Conservation (phyloP, 2,888 invertebrate genomes). For the Pachycephus smyrnensis region DNA sequence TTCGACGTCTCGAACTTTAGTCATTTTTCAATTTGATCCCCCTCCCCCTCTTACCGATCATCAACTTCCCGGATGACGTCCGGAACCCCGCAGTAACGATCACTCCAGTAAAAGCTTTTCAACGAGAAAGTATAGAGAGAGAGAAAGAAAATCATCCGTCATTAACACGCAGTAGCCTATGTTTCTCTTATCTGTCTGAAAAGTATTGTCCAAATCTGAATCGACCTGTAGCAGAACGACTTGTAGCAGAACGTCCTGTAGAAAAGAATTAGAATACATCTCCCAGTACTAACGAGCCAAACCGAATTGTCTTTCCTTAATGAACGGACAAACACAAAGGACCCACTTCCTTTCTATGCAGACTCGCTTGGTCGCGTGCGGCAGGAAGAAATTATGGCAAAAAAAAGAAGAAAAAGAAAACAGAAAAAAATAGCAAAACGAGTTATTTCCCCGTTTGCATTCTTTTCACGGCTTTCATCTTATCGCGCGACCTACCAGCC, state of each 20-base stretch:
- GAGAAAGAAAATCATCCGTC: not conserved
- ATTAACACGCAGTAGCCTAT: not conserved
- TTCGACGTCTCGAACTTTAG: not conserved
- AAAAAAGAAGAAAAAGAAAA: not conserved
- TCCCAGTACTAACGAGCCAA: no score
- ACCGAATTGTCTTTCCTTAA: no score
- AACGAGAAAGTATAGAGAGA: no score
- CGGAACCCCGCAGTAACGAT: not conserved
- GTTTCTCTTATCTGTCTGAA: not conserved
- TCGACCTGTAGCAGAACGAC: not conserved
- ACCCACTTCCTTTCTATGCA: not conserved
- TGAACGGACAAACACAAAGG: no score
- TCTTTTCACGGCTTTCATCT: no score
- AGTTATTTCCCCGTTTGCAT: not conserved
- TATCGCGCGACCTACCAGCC: no score
- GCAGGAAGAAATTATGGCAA: no score
- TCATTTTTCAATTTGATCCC: not conserved
- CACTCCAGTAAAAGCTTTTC: not conserved
- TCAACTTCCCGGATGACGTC: not conserved
- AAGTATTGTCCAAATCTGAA: not conserved
- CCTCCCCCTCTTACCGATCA: not conserved
- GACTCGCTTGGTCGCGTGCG: not conserved
- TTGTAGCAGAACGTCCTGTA: not conserved
- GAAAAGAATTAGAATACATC: not conserved
- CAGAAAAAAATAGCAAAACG: no score